phyloP scores from a whole-genome alignment of 2,113 vertebrate genomes.

The Fukomys damarensis region DNA sequence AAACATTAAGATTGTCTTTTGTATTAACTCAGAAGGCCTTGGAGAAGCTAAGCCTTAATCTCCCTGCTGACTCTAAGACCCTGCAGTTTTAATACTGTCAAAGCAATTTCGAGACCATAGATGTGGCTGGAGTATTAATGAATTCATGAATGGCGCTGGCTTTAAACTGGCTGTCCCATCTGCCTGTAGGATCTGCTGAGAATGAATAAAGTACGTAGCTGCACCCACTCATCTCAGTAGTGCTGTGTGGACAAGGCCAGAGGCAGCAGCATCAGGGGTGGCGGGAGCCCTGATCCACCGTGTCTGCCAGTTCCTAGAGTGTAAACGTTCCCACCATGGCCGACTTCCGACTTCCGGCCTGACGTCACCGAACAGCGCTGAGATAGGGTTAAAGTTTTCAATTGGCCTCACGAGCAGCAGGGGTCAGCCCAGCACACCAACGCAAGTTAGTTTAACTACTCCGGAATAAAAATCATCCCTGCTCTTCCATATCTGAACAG shows the following conservation, averaged over 20 bases:
- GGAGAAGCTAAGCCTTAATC: background rate
- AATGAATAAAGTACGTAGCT: too few species aligned
- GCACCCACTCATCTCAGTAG: background rate
- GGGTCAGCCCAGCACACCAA: background rate
- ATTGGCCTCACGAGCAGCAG: fast-evolving
- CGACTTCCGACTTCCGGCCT: background rate
- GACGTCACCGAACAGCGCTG: background rate
- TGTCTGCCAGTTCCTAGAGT: background rate
- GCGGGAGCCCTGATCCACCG: background rate
- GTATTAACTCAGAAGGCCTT: background rate
- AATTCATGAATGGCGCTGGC: background rate
- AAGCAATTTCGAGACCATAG: background rate
- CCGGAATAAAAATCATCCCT: background rate
- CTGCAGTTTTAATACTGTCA: background rate
- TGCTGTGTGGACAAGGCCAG: background rate
- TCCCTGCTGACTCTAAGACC: slow-evolving; percentile 5
- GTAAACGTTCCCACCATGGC: background rate
- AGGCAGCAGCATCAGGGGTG: background rate
- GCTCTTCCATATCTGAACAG: background rate
- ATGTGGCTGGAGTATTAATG: background rate
- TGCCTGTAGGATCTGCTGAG: background rate
- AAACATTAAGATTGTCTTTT: background rate
- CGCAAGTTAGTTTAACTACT: background rate
- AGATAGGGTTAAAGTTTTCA: background rate
- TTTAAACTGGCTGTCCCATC: background rate